These are phyloP conservation scores for Anguilla megastoma DNA, from an alignment of 2,797 vertebrate species.

Conservation along the genomic window DNA sequence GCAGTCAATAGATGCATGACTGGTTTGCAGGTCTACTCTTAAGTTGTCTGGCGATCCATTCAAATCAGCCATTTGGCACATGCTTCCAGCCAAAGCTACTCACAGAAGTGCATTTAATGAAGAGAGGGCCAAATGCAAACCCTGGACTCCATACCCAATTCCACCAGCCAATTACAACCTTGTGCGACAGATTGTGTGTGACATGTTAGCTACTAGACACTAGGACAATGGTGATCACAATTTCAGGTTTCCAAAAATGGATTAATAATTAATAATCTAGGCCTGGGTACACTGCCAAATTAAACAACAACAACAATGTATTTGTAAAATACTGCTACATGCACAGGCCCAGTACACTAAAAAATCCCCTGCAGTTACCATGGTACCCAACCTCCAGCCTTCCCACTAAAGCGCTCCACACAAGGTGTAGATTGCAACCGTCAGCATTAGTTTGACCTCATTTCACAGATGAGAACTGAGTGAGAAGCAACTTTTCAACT, in stretches of 20 bases:
- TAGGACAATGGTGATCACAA: neutral
- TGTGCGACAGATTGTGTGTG: neutral
- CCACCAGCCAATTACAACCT: neutral
- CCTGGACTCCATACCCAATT: neutral
- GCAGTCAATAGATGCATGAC: neutral
- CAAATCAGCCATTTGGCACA: neutral
- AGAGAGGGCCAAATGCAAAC: neutral
- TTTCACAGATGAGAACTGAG: slow-evolving; percentile 19
- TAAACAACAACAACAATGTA: neutral
- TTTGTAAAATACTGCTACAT: neutral
- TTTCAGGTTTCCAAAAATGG: neutral
- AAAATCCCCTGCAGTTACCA: slow-evolving; percentile 4
- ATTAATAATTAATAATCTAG: neutral
- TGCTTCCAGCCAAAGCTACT: neutral
- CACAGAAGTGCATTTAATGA: neutral
- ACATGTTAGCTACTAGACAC: neutral
- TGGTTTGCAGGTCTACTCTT: neutral
- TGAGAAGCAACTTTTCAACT: slow-evolving; percentile 16
- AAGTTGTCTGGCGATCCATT: neutral
- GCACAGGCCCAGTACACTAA: neutral
- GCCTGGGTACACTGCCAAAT: neutral
- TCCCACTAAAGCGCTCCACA: neutral
- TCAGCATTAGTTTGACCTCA: slow-evolving; percentile 17
- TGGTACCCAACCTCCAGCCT: slow-evolving; percentile 2
- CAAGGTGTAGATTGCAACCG: slow-evolving; percentile 10